These are phyloP conservation scores for Argynnis bischoffii DNA, from an alignment of 2,888 invertebrate genomes.

Conservation along the genomic window DNA sequence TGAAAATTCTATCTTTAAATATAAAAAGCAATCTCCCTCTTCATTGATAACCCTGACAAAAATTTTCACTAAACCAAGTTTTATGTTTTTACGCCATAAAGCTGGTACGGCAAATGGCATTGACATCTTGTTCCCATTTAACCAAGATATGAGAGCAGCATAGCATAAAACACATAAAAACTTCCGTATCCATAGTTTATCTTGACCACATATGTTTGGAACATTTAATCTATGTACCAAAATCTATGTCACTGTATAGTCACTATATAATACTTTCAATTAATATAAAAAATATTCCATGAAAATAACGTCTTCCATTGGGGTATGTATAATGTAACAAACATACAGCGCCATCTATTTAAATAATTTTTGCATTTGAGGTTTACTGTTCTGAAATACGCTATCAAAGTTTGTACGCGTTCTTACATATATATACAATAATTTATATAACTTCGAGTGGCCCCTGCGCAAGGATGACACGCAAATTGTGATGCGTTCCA, in stretches of 20 bases:
- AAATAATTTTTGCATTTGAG: too few species aligned
- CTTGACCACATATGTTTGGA: too few species aligned
- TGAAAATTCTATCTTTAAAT: too few species aligned
- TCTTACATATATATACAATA: constrained; percentile 37
- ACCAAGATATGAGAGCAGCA: background rate
- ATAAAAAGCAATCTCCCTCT: too few species aligned
- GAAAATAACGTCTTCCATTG: too few species aligned
- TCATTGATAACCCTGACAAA: background rate
- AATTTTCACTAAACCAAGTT: background rate
- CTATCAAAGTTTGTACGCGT: constrained; percentile 25
- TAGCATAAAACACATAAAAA: constrained; percentile 1
- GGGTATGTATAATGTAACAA: too few species aligned
- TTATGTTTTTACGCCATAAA: background rate
- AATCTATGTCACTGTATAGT: too few species aligned
- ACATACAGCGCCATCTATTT: too few species aligned
- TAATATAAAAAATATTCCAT: too few species aligned
- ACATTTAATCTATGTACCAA: too few species aligned
- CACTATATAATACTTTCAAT: too few species aligned
- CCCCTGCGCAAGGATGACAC: constrained; percentile 73
- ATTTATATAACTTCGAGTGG: too few species aligned
- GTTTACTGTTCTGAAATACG: constrained; percentile 7
- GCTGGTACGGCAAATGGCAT: background rate
- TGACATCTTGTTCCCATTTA: background rate
- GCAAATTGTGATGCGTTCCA: constrained; percentile 71
- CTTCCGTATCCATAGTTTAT: constrained; percentile 20